Evolutionary conservation across 1,140 invertebrate species (phyloP).

Genomic region (Battus philenor): DNA sequence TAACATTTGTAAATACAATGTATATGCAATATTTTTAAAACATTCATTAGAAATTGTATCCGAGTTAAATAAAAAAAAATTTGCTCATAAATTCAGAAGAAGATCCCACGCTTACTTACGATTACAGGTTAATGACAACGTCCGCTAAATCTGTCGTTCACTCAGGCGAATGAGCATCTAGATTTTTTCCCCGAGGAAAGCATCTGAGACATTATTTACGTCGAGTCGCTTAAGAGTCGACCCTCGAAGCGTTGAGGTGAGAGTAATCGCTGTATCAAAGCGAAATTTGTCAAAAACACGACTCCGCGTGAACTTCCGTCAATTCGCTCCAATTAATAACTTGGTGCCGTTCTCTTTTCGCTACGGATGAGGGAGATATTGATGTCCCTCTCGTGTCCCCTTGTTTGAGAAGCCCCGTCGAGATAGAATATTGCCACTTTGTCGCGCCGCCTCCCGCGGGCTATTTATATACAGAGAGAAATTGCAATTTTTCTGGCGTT

Average conservation of each 20-base stretch:
- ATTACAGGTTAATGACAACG: too few species aligned
- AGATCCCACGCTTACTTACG: too few species aligned
- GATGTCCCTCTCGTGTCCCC: constrained; percentile 48
- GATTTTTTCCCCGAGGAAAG: constrained; percentile 1
- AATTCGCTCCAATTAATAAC: constrained; percentile 75
- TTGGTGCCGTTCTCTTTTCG: constrained; percentile 34
- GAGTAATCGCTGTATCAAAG: constrained; percentile 73
- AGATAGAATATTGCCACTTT: constrained; percentile 75
- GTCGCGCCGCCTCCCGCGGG: constrained; percentile 58
- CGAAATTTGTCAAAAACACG: constrained; percentile 74
- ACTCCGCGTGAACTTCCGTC: constrained; percentile 65
- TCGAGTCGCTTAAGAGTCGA: constrained; percentile 46
- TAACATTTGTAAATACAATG: too few species aligned
- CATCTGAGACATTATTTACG: constrained; percentile 39
- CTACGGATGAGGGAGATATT: constrained; percentile 23
- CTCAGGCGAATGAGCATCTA: constrained; percentile 3
- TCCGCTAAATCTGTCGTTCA: neutral
- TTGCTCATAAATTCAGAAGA: too few species aligned
- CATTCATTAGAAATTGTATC: too few species aligned
- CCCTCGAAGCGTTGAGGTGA: constrained; percentile 62
- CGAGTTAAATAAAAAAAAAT: too few species aligned
- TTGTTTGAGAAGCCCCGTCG: constrained; percentile 71
- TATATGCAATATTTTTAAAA: too few species aligned
- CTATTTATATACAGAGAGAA: constrained; percentile 56
- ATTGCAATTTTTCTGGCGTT: constrained; percentile 63